phyloP scores from a whole-genome alignment of 1,140 invertebrate genomes.

The Spodoptera litura region DNA sequence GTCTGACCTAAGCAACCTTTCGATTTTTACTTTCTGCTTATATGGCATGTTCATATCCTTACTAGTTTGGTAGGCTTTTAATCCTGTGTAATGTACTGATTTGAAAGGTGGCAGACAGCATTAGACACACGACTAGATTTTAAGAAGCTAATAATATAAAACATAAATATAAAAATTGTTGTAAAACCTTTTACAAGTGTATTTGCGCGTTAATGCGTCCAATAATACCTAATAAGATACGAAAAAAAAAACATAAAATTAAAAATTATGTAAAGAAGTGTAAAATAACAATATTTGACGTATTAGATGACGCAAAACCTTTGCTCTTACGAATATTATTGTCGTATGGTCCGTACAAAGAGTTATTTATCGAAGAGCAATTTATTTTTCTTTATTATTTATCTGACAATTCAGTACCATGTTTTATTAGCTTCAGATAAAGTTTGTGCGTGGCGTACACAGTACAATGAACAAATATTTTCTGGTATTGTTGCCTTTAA shows the following conservation, averaged over 20 bases:
- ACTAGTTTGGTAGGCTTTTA: too few species aligned
- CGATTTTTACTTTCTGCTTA: too few species aligned
- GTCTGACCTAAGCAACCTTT: too few species aligned
- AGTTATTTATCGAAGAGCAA: neutral
- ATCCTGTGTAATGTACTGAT: too few species aligned
- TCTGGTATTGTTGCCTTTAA: conserved; percentile 15
- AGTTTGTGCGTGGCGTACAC: neutral
- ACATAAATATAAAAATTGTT: too few species aligned
- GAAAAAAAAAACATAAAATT: neutral
- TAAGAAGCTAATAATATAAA: too few species aligned
- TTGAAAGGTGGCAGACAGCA: too few species aligned
- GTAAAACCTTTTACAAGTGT: too few species aligned
- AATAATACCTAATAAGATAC: neutral
- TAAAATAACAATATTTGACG: conserved; percentile 5
- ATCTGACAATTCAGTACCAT: neutral
- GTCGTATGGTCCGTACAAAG: neutral
- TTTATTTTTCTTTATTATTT: conserved; percentile 6
- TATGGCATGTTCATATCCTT: too few species aligned
- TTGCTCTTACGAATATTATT: neutral
- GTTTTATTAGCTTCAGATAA: neutral
- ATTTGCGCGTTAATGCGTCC: too few species aligned
- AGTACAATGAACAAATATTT: conserved; percentile 4
- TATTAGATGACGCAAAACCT: conserved; percentile 15
- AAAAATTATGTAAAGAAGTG: neutral
- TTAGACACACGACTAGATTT: too few species aligned